Percentiles rank a stretch among this genome's conserved stretches.
Evolutionary conservation across 2,797 vertebrate species (phyloP).

Genomic region (Leptatherina wallacei): DNA sequence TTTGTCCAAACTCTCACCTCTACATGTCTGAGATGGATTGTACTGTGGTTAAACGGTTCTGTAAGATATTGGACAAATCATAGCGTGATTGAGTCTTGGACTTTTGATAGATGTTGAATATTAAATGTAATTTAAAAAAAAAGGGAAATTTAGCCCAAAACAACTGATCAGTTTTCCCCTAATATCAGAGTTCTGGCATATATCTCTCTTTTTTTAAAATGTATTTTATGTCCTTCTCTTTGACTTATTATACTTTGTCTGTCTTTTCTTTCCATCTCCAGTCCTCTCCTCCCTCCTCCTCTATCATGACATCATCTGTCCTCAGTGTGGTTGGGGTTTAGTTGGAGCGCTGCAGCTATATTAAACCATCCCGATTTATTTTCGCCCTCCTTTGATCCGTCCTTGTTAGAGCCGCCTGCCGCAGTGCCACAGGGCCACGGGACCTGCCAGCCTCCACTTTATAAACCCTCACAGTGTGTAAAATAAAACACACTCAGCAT

Average conservation of each 20-base stretch:
- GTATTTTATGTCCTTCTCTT: neutral
- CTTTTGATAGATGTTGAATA: neutral
- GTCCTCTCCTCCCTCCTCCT: conserved; percentile 33
- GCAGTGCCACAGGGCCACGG: conserved; percentile 48
- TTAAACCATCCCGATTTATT: conserved; percentile 74
- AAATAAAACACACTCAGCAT: conserved; percentile 62
- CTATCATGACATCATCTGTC: conserved; percentile 72
- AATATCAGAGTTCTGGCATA: neutral
- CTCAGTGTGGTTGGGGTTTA: conserved; percentile 72
- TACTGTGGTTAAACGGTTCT: neutral
- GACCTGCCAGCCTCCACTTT: conserved; percentile 61
- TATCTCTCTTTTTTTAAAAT: neutral
- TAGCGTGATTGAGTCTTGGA: neutral
- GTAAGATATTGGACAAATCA: neutral
- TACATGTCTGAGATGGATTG: neutral
- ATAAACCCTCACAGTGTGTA: conserved; percentile 69
- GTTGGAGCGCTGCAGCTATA: conserved; percentile 66
- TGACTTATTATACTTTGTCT: conserved; percentile 14
- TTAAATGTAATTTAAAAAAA: neutral
- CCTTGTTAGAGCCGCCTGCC: conserved; percentile 57
- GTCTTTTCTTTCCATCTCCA: conserved; percentile 28
- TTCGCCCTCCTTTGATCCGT: conserved; percentile 69
- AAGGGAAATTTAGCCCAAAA: neutral
- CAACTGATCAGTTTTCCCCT: neutral
- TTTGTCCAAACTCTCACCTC: neutral